Evolutionary conservation across 2,113 vertebrate genomes (phyloP).

Genomic region (Hyla sarda): DNA sequence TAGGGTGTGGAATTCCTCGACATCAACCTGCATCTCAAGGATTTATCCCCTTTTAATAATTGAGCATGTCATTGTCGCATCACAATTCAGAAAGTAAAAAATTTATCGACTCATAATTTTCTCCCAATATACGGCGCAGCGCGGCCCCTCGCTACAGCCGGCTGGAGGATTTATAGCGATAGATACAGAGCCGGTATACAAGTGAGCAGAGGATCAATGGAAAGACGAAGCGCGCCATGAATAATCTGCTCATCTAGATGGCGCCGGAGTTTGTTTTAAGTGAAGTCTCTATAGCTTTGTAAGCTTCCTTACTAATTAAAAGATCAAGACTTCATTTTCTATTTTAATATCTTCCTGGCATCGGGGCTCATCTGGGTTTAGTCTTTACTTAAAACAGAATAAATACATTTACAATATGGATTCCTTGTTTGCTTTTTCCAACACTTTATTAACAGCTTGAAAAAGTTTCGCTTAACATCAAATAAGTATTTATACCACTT

Average conservation of each 20-base stretch:
- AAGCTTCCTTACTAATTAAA: conserved; percentile 42
- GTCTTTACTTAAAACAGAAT: conserved; percentile 37
- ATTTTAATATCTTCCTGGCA: conserved; percentile 15
- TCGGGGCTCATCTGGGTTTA: background rate
- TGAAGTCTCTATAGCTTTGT: conserved; percentile 23
- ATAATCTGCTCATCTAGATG: conserved; percentile 34
- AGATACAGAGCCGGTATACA: conserved; percentile 29
- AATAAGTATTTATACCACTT: background rate
- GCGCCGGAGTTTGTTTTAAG: conserved; percentile 10
- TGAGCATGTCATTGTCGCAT: conserved; percentile 50
- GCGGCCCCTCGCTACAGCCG: background rate
- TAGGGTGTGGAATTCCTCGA: background rate
- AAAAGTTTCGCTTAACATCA: conserved; percentile 10
- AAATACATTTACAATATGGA: background rate
- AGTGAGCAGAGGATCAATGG: background rate
- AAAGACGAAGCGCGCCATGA: background rate
- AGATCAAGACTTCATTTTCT: conserved; percentile 33
- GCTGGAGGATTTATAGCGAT: conserved; percentile 45
- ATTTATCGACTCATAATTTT: conserved; percentile 53
- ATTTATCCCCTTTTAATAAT: conserved; percentile 60
- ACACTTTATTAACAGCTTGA: background rate
- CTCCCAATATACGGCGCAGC: conserved; percentile 27
- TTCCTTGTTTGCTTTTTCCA: conserved; percentile 7
- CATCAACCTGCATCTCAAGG: background rate
- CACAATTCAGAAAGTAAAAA: conserved; percentile 54